phyloP scores from a whole-genome alignment of 1,140 invertebrate genomes.

The Heterodera carotae region DNA sequence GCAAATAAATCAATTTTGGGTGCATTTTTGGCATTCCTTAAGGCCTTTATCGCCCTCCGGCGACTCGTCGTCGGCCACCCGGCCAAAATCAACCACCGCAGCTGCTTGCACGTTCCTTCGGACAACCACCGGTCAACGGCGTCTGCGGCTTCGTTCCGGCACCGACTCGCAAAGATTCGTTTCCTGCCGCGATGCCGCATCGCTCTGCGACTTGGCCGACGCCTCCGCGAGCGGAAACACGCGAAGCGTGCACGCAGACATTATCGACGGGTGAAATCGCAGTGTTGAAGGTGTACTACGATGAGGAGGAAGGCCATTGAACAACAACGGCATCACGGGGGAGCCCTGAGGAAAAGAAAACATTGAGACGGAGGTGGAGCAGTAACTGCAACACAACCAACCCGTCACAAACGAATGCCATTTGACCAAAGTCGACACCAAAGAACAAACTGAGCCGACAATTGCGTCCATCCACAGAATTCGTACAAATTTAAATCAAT shows the following conservation, averaged over 20 bases:
- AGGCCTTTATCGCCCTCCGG: conserved; percentile 40
- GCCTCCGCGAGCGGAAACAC: conserved; percentile 41
- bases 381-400: neutral
- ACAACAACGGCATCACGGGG: conserved; percentile 2
- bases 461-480: neutral
- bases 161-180: conserved; percentile 38
- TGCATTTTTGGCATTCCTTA: neutral
- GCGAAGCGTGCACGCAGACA: conserved; percentile 59
- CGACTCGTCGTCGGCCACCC: conserved; percentile 29
- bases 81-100: conserved; percentile 29
- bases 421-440: neutral
- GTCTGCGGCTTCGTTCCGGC: conserved; percentile 26
- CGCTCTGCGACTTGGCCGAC: conserved; percentile 18
- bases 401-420: neutral
- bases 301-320: conserved; percentile 38
- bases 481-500: neutral
- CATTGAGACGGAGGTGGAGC: conserved; percentile 6
- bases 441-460: neutral
- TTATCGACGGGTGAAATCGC: conserved; percentile 64
- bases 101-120: conserved; percentile 23
- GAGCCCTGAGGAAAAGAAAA: neutral
- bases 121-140: conserved; percentile 17
- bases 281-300: conserved; percentile 62
- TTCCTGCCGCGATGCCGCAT: conserved; percentile 29
- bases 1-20: neutral